These are phyloP conservation scores for Lysiphlebus fabarum DNA, from an alignment of 1,140 invertebrate genomes.

Conservation along the genomic window DNA sequence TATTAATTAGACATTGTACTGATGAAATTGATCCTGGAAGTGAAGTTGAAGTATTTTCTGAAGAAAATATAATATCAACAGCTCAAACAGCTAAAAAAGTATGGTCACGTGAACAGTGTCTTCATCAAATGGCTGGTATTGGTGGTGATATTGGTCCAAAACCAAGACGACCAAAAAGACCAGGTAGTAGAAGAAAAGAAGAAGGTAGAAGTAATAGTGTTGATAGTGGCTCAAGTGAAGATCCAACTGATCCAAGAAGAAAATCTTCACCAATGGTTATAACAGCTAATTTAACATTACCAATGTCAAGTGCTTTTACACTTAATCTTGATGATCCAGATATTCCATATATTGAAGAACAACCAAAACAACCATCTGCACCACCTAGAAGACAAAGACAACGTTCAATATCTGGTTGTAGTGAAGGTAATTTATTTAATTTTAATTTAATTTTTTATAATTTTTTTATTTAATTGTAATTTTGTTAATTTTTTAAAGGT, in stretches of 20 bases:
- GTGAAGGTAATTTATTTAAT: constrained; percentile 39
- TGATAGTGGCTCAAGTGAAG: constrained; percentile 53
- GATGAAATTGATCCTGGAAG: constrained; percentile 49
- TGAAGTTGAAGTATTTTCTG: constrained; percentile 46
- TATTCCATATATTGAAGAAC: constrained; percentile 72
- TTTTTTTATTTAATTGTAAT: background rate
- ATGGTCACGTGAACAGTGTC: constrained; percentile 69
- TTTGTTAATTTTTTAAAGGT: constrained; percentile 27
- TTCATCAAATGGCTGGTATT: constrained; percentile 68
- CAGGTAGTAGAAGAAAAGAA: constrained; percentile 50
- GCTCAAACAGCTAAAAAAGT: constrained; percentile 48
- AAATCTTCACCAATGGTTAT: constrained; percentile 65
- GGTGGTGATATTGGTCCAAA: constrained; percentile 54
- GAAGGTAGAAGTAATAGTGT: constrained; percentile 58
- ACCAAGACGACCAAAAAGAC: constrained; percentile 44
- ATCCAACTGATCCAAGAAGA: constrained; percentile 49
- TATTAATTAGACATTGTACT: constrained; percentile 38
- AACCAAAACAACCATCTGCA: constrained; percentile 39
- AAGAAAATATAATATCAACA: constrained; percentile 34
- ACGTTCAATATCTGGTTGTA: constrained; percentile 47
- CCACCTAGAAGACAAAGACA: constrained; percentile 49
- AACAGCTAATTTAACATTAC: constrained; percentile 77
- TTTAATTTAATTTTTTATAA: background rate
- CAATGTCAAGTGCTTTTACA: constrained; percentile 57
- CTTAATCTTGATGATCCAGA: constrained; percentile 63